Evolutionary conservation across 1,140 invertebrate species (phyloP).

Genomic region (Nymphalis io): DNA sequence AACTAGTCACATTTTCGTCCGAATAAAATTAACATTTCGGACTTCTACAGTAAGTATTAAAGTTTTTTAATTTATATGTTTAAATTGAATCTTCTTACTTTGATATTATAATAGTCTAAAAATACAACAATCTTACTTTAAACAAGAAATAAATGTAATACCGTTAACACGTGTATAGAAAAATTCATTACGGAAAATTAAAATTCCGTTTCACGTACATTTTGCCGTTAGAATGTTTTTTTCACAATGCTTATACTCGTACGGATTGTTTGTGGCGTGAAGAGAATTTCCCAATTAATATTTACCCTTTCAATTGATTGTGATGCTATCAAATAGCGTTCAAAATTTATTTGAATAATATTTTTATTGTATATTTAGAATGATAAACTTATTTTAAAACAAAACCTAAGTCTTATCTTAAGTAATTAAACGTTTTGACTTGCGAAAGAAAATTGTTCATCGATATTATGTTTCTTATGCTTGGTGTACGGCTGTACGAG

Average conservation of each 20-base stretch:
- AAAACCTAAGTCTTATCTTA: too few species aligned
- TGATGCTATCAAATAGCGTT: constrained; percentile 1
- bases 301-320: constrained; percentile 15
- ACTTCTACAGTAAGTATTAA: too few species aligned
- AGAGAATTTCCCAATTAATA: constrained; percentile 25
- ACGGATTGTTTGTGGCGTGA: constrained; percentile 18
- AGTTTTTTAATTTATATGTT: too few species aligned
- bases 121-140: not conserved
- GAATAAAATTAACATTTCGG: too few species aligned
- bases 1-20: not conserved
- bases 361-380: too few species aligned
- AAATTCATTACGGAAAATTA: constrained; percentile 44
- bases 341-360: constrained; percentile 5
- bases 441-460: too few species aligned
- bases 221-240: constrained; percentile 17
- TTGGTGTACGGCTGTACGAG: too few species aligned
- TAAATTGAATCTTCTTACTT: too few species aligned
- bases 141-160: too few species aligned
- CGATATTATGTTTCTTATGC: too few species aligned
- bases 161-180: not conserved
- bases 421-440: too few species aligned
- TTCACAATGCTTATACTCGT: constrained; percentile 16
- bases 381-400: too few species aligned
- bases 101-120: not conserved
- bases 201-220: constrained; percentile 76